Percentiles rank a stretch among this genome's conserved stretches.
Conservation (phyloP, 2,888 invertebrate species). For the Laspeyria flexula region DNA sequence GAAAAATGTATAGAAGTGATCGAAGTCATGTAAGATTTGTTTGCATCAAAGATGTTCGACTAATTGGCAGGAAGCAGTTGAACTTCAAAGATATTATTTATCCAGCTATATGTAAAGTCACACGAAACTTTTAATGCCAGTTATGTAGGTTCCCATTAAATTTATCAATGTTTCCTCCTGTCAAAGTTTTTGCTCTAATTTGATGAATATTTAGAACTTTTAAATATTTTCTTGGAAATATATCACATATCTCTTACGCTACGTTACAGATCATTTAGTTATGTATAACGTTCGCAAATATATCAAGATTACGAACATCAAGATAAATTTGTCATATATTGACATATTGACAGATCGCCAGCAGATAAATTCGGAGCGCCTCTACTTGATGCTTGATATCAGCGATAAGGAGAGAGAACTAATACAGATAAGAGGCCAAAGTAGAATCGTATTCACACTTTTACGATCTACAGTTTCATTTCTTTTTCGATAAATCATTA, state of each 20-base stretch:
- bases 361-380: constrained; percentile 57
- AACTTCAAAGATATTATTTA: constrained; percentile 3
- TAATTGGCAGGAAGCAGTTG: constrained; percentile 41
- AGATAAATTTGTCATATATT: constrained; percentile 69
- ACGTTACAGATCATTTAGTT: constrained; percentile 27
- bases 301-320: constrained; percentile 50
- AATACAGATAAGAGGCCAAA: constrained; percentile 46
- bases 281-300: constrained; percentile 37
- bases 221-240: not conserved
- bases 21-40: constrained; percentile 25
- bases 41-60: constrained; percentile 37
- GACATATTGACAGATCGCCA: constrained; percentile 77
- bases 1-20: constrained; percentile 12
- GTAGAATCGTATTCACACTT: constrained; percentile 31
- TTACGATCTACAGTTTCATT: constrained; percentile 31
- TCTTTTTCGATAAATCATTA: constrained; percentile 31
- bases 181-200: not conserved
- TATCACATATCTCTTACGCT: constrained; percentile 11
- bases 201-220: too few species aligned
- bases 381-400: constrained; percentile 48
- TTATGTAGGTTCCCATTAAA: not conserved
- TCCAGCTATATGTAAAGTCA: not conserved
- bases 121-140: not conserved
- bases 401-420: constrained; percentile 62
- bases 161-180: not conserved